Evolutionary conservation across 1,140 invertebrate genomes (phyloP).

Genomic region (Plutomurus gul): DNA sequence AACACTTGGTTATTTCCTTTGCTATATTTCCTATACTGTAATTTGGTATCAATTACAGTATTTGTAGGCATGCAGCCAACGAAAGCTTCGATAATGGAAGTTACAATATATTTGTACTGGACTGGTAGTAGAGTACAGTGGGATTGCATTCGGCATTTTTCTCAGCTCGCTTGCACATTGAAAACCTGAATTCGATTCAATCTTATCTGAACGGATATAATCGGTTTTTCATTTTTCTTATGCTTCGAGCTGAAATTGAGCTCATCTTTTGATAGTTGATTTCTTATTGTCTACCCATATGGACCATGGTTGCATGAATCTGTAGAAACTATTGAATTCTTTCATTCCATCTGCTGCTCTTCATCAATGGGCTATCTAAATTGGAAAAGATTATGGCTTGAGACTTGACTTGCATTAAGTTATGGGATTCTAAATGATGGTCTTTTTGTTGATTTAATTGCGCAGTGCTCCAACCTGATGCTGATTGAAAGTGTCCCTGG

Average conservation of each 20-base stretch:
- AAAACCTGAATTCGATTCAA: conserved; percentile 3
- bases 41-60: too few relatives aligned
- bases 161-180: background rate
- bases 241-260: background rate
- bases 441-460: conserved; percentile 50
- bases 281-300: too few relatives aligned
- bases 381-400: background rate
- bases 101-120: too few relatives aligned
- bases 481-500: conserved; percentile 92
- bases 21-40: too few relatives aligned
- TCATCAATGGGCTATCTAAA: too few relatives aligned
- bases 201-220: background rate
- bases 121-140: too few relatives aligned
- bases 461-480: conserved; percentile 95
- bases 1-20: background rate
- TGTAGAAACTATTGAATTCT: too few relatives aligned
- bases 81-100: too few relatives aligned
- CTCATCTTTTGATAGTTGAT: conserved; percentile 6
- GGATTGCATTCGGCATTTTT: too few relatives aligned
- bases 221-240: background rate
- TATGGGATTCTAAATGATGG: conserved; percentile 36
- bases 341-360: too few relatives aligned
- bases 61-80: too few relatives aligned
- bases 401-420: background rate
- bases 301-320: too few relatives aligned